Evolutionary conservation across 2,113 vertebrate species (phyloP).

Genomic region (Xerus inauris): DNA sequence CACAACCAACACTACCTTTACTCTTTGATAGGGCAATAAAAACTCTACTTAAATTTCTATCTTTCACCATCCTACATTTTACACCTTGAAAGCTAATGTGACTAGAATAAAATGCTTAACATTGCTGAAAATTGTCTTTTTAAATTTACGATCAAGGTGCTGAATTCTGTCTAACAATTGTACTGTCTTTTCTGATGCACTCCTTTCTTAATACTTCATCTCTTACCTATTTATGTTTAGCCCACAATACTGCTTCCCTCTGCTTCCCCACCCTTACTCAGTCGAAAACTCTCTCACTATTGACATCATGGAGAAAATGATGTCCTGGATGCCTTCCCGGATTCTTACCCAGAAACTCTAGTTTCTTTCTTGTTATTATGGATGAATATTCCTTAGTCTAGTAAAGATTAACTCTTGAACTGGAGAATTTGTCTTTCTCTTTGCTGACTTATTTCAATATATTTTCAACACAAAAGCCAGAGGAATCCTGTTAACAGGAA

Average conservation of each 20-base stretch:
- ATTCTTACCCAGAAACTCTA: accelerated
- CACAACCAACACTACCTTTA: accelerated
- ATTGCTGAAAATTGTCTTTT: neutral
- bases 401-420: neutral
- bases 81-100: neutral
- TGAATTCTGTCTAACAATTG: accelerated
- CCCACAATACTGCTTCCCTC: neutral
- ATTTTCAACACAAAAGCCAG: neutral
- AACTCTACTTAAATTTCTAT: neutral
- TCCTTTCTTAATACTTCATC: neutral
- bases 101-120: neutral
- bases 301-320: neutral
- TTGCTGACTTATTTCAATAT: neutral
- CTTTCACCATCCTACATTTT: accelerated
- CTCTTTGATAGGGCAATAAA: accelerated
- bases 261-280: neutral
- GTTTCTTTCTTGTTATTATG: neutral
- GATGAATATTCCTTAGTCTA: neutral
- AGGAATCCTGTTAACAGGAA: neutral
- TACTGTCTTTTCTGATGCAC: accelerated
- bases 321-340: neutral
- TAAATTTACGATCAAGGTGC: too few relatives aligned
- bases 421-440: neutral
- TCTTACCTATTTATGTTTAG: neutral
- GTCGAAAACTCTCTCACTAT: neutral